Percentiles rank a stretch among this genome's conserved stretches.
These are phyloP conservation scores for Nomia melanderi DNA, from an alignment of 1,140 invertebrate genomes.

Conservation along the genomic window DNA sequence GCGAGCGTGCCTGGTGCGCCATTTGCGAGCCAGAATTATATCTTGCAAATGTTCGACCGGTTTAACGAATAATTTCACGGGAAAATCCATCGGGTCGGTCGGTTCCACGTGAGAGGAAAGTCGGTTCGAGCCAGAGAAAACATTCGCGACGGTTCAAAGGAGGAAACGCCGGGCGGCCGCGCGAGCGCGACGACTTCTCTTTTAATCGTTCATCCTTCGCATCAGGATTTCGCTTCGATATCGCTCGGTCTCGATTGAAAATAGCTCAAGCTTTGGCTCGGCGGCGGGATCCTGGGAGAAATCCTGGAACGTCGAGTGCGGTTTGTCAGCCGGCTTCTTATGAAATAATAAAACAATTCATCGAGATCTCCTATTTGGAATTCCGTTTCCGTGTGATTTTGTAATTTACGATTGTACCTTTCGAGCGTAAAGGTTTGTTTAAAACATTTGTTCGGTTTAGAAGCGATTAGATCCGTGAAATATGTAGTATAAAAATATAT, in stretches of 20 bases:
- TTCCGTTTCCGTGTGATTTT: background rate
- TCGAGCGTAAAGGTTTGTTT: too few relatives aligned
- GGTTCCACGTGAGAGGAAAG: background rate
- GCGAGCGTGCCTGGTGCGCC: too few relatives aligned
- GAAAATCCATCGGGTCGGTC: background rate
- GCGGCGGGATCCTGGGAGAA: background rate
- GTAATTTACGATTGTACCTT: too few relatives aligned
- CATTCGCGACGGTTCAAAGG: constrained; percentile 24
- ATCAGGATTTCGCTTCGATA: constrained; percentile 22
- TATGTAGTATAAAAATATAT: too few relatives aligned
- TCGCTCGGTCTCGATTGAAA: constrained; percentile 25
- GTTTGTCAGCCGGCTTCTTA: background rate
- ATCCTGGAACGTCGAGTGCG: background rate
- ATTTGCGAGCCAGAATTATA: background rate
- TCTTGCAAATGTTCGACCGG: background rate
- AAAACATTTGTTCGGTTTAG: too few relatives aligned
- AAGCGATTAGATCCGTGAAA: too few relatives aligned
- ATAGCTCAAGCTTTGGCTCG: background rate
- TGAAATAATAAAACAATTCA: background rate
- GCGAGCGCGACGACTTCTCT: background rate
- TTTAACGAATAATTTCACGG: constrained; percentile 3
- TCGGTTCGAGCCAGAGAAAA: constrained; percentile 9
- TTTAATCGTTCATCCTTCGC: constrained; percentile 7
- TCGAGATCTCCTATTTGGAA: background rate
- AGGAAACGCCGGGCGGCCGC: background rate